Conservation (phyloP, 2,888 invertebrate species). For the Trisateles emortualis region DNA sequence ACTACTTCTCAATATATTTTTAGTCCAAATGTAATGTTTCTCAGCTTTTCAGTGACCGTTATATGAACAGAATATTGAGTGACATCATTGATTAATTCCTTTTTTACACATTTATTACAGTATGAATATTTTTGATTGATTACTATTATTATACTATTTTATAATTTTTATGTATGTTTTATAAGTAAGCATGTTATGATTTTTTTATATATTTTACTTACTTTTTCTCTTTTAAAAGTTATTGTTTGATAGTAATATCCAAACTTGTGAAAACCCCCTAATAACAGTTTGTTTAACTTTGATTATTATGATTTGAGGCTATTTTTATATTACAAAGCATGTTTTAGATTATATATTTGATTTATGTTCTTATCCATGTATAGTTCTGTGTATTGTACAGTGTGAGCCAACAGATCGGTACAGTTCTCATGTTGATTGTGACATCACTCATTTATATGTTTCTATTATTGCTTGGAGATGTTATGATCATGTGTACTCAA, state of each 20-base stretch:
- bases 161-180: background rate
- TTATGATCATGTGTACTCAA: slow-evolving; percentile 19
- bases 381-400: slow-evolving; percentile 28
- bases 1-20: slow-evolving; percentile 11
- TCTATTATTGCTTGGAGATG: slow-evolving; percentile 34
- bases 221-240: background rate
- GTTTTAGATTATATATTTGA: slow-evolving; percentile 26
- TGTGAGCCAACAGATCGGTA: slow-evolving; percentile 19
- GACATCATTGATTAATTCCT: slow-evolving; percentile 25
- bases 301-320: slow-evolving; percentile 19
- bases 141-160: slow-evolving; percentile 1
- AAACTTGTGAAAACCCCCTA: slow-evolving; percentile 5
- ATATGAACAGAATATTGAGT: slow-evolving; percentile 20
- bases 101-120: slow-evolving; percentile 8
- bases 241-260: background rate
- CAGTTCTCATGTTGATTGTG: slow-evolving; percentile 16
- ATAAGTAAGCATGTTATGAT: slow-evolving; percentile 1
- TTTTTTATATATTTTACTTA: background rate
- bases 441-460: slow-evolving; percentile 17
- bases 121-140: background rate
- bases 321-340: slow-evolving; percentile 30
- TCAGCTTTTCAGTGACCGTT: slow-evolving; percentile 12
- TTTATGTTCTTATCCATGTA: slow-evolving; percentile 19
- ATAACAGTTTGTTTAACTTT: slow-evolving; percentile 1
- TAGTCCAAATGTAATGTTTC: slow-evolving; percentile 17